Percentiles rank a stretch among this genome's conserved stretches.
Conservation (phyloP, 2,888 invertebrate species). For the Hypercompe scribonia region DNA sequence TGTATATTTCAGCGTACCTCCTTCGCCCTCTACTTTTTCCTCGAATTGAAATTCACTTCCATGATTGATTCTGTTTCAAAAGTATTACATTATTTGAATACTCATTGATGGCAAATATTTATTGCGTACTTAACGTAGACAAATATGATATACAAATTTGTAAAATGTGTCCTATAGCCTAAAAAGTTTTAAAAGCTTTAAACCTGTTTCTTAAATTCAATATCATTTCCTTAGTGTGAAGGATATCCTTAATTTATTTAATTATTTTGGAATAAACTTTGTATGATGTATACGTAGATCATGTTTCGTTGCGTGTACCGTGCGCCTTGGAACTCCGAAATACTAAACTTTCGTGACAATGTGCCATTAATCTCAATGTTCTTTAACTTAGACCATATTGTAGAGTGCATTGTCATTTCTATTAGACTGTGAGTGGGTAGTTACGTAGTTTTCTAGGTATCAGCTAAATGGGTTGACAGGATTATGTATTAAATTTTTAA, state of each 20-base stretch:
- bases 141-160: background rate
- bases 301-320: constrained; percentile 51
- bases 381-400: constrained; percentile 56
- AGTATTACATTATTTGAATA: too few species aligned
- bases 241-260: constrained; percentile 45
- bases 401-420: constrained; percentile 54
- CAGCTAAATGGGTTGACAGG: background rate
- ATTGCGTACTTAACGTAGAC: background rate
- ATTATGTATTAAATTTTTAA: background rate
- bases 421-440: background rate
- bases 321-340: constrained; percentile 45
- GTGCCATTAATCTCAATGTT: constrained; percentile 63
- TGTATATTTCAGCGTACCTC: too few species aligned
- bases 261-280: constrained; percentile 5
- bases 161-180: background rate
- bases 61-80: too few species aligned
- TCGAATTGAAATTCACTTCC: too few species aligned
- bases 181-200: background rate
- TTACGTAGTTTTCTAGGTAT: background rate
- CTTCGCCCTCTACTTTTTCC: too few species aligned
- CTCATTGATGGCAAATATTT: background rate
- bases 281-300: constrained; percentile 45
- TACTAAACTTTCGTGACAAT: constrained; percentile 57
- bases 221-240: constrained; percentile 59
- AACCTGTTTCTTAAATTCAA: constrained; percentile 36